Percentiles rank a stretch among this genome's conserved stretches.
Conservation (phyloP, 2,113 vertebrate genomes). For the Antechinus stuartii region DNA sequence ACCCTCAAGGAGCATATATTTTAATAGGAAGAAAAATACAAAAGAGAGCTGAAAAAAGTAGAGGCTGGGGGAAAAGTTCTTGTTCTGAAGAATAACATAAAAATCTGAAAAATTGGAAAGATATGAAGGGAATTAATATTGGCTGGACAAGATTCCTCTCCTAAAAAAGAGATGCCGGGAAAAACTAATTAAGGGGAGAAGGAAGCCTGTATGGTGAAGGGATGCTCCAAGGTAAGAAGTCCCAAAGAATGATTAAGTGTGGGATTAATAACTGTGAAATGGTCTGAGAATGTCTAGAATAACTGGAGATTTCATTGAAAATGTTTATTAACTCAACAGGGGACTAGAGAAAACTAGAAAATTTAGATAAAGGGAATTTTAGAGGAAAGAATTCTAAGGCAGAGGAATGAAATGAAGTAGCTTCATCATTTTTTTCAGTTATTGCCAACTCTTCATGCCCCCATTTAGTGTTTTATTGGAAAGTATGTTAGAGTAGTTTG, state of each 20-base stretch:
- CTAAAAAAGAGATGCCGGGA: not conserved
- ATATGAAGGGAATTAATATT: not conserved
- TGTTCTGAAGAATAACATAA: not conserved
- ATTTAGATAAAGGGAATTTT: constrained; percentile 26
- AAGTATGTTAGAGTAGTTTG: not conserved
- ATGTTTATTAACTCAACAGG: not conserved
- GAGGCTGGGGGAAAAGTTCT: not conserved
- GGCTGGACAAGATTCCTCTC: not conserved
- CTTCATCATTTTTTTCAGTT: not conserved
- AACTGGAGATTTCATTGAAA: not conserved
- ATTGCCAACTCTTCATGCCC: not conserved
- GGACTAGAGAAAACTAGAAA: not conserved
- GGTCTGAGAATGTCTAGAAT: not conserved
- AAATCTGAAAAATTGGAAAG: not conserved
- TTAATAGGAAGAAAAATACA: not conserved
- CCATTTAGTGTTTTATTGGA: not conserved
- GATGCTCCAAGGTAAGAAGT: not conserved
- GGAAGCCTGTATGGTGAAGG: not conserved
- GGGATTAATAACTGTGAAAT: not conserved
- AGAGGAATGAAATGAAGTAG: not conserved
- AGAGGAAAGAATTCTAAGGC: constrained; percentile 35
- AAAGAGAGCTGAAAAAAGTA: not conserved
- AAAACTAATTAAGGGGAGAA: not conserved
- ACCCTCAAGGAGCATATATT: not conserved
- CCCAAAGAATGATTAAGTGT: not conserved